Base-by-base conservation (phyloP, 23 tunicate genomes). In the Trididemnum clinides region DNA sequence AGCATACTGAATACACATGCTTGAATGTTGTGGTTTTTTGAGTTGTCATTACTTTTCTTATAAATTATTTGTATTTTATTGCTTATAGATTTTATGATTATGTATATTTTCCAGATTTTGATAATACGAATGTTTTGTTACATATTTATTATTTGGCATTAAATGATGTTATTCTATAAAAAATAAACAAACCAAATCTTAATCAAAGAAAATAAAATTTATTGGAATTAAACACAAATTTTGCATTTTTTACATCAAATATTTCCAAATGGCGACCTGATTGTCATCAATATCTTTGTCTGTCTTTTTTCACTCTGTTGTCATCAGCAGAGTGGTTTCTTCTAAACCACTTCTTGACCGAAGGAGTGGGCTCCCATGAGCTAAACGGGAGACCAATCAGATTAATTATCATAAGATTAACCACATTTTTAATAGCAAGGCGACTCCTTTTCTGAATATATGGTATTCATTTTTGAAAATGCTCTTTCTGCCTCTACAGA, bases 261-360 rank as follows among this genome's bases (percentile, higher is more conserved):
- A 69, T 32, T 69, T 69, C 76, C 38, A 69, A 69, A 31, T 28
- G 12, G 76, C 76, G 12, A 69, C 76, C 10, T 69, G 76, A n/a
- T 69, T 69, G 36, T 29, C 37, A 69, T 69, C 76, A n/a, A 28
- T 7, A 4, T 69, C 38, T 32, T 30, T 30, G 30, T 10, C 6
- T 29, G 76, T 69, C 21, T 69, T 32, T 69, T 69, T 69, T 69
- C 30, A 30, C 37, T 37, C 38, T 30, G 76, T 62, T 62, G 69
- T 62, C 27, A 62, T 62, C 69, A 69, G 76, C 76, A 28, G 37
- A 6, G 37, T 69, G 76, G 7, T 69, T 69, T 69, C 38, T 69
- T 69, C 69, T 62, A 21, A 69, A 10, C 76, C 76, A 69, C 7
- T 29, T 69, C 21, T 30, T 29, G 18, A 69, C 76, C 21, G 76